Evolutionary conservation across 2,888 invertebrate genomes (phyloP), one percentile per base, ranked within the genome.

Genomic region (Petrolisthes manimaculis): DNA sequence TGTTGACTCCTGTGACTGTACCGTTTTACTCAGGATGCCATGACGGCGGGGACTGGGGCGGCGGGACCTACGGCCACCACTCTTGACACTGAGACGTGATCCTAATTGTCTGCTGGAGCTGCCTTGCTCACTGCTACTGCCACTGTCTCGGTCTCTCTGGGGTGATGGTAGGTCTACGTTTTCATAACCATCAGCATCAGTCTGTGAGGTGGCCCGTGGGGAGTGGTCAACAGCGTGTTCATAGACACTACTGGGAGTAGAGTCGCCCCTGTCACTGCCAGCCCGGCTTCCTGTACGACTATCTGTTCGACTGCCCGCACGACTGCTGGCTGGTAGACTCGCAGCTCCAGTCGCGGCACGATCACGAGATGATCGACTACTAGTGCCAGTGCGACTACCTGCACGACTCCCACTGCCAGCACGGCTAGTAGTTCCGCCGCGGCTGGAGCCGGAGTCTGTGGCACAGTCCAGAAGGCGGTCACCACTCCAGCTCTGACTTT

Each of bases 401-500:
- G 90, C 83, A 18, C 86, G 85, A 81, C 89, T 87, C 77, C 89
- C 89, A 55, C 86, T 89, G 18, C 90, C 89, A 12, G 86, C 89
- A 51, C 88, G 88, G 71, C 89, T 90, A 78, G 85, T 85, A 18
- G 90, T 90, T 24, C 89, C 89, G 9, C 90, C 90, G 61, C 89
- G 83, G 74, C 90, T 90, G n/a, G 90, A 90, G 54, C 89, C 90
- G 5, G 90, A 90, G 61, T 90, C 90, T 8, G 90, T 90, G 75
- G 90, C 86, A 54, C 86, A 85, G 79, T 90, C 90, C 14, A 90
- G 86, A 14, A 89, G 78, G 21, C 90, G 67, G 79, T 90, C 90
- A 56, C 90, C 90, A 69, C 90, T 90, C 90, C 90, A 90, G 80
- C 90, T 90, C 80, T 89, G 90, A 67, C 90, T 90, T 83, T 90